phyloP scores from a whole-genome alignment of 2,797 vertebrate species.

The Sylvilagus floridanus region DNA sequence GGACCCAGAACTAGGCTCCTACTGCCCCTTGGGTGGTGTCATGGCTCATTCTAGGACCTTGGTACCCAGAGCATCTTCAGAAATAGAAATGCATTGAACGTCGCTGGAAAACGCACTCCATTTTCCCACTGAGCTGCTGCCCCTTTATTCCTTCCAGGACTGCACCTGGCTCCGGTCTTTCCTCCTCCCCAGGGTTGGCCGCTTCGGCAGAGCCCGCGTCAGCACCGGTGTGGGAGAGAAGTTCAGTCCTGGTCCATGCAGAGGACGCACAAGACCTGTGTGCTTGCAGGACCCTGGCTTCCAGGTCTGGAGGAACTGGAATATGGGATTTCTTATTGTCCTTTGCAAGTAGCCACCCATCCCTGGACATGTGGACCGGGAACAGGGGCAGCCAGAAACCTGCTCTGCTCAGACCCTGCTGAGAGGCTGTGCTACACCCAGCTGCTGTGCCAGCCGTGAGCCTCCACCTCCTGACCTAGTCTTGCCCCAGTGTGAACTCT shows the following conservation, averaged over 20 bases:
- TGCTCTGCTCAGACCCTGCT: no score
- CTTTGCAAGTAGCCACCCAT: not conserved
- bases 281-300: not conserved
- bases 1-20: accelerated
- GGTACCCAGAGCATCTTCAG: not conserved
- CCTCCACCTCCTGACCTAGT: not conserved
- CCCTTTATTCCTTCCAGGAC: not conserved
- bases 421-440: no score
- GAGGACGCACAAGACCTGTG: not conserved
- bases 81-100: not conserved
- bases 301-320: not conserved
- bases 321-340: not conserved
- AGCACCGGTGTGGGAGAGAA: accelerated
- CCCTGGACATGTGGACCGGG: accelerated
- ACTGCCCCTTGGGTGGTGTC: no score
- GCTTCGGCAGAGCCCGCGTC: not conserved
- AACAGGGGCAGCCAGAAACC: accelerated
- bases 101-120: not conserved
- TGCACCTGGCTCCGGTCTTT: not conserved
- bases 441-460: not conserved
- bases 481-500: not conserved
- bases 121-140: not conserved
- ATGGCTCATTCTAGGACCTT: not conserved
- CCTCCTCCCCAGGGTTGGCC: not conserved
- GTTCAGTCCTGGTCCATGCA: no score